Percentiles rank a stretch among this genome's conserved stretches.
phyloP scores from a whole-genome alignment of 2,888 invertebrate genomes.

The Gerosis bhagava region DNA sequence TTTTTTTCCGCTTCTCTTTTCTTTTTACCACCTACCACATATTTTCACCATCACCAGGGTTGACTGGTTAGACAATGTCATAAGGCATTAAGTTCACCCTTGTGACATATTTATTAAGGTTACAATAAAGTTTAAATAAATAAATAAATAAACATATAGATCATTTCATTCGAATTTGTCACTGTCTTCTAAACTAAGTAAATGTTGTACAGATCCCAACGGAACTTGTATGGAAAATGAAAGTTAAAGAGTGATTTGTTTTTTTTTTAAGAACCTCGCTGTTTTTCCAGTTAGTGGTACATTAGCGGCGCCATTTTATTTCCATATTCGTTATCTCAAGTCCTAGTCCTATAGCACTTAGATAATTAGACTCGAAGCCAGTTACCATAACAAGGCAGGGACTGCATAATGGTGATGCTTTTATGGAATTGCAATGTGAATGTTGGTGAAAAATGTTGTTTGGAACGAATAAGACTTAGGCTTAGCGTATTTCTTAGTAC shows the following conservation, averaged over 20 bases:
- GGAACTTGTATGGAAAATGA: constrained; percentile 13
- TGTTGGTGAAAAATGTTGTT: constrained; percentile 76
- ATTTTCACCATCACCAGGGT: too few species aligned
- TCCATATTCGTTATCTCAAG: constrained; percentile 61
- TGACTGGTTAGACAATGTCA: too few species aligned
- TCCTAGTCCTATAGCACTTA: constrained; percentile 58
- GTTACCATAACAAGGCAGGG: constrained; percentile 68
- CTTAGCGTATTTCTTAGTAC: constrained; percentile 54
- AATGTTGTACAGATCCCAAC: too few species aligned
- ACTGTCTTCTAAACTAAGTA: too few species aligned
- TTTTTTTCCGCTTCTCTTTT: too few species aligned
- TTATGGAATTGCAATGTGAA: constrained; percentile 62
- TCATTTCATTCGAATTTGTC: too few species aligned
- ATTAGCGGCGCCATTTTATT: constrained; percentile 37
- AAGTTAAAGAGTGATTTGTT: constrained; percentile 14
- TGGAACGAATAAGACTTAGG: constrained; percentile 68
- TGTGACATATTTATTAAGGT: too few species aligned
- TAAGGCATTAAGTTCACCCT: too few species aligned
- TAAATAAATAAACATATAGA: too few species aligned
- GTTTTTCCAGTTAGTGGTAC: constrained; percentile 33
- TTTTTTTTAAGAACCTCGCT: too few species aligned
- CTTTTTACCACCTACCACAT: too few species aligned
- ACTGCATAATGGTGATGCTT: constrained; percentile 66
- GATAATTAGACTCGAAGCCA: constrained; percentile 67
- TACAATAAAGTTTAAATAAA: too few species aligned